phyloP scores from a whole-genome alignment of 2,113 vertebrate genomes.

The Neotoma lepida region DNA sequence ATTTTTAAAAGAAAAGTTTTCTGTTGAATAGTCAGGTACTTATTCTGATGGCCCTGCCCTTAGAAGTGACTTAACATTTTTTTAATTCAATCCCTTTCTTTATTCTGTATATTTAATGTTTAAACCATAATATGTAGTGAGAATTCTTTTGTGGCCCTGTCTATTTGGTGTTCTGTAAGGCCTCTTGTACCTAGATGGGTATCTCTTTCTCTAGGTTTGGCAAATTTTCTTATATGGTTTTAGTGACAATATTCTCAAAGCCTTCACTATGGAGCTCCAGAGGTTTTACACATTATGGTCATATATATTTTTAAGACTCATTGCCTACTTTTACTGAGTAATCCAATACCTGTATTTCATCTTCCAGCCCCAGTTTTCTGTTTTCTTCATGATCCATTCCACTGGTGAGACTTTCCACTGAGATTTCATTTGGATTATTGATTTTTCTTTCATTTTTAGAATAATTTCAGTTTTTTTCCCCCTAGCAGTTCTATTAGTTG shows the following conservation, averaged over 20 bases:
- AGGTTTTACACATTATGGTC: background rate
- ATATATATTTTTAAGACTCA: background rate
- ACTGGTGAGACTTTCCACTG: background rate
- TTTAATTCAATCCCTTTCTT: background rate
- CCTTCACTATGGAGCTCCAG: background rate
- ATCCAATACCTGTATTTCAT: background rate
- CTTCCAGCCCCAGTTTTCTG: background rate
- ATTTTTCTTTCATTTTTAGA: background rate
- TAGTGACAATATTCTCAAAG: background rate
- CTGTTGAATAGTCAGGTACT: background rate
- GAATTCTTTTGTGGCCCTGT: background rate
- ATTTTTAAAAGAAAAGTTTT: background rate
- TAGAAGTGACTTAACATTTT: background rate
- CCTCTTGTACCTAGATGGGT: background rate
- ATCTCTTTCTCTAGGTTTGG: background rate
- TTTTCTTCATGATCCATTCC: background rate
- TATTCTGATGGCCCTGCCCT: background rate
- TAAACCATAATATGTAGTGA: background rate
- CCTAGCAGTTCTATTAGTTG: background rate
- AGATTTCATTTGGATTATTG: background rate
- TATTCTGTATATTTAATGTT: background rate
- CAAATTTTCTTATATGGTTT: background rate
- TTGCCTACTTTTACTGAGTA: background rate
- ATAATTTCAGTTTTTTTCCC: background rate
- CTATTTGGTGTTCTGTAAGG: background rate